Base-by-base conservation (phyloP, 2,113 vertebrate species). In the Carollia perspicillata region DNA sequence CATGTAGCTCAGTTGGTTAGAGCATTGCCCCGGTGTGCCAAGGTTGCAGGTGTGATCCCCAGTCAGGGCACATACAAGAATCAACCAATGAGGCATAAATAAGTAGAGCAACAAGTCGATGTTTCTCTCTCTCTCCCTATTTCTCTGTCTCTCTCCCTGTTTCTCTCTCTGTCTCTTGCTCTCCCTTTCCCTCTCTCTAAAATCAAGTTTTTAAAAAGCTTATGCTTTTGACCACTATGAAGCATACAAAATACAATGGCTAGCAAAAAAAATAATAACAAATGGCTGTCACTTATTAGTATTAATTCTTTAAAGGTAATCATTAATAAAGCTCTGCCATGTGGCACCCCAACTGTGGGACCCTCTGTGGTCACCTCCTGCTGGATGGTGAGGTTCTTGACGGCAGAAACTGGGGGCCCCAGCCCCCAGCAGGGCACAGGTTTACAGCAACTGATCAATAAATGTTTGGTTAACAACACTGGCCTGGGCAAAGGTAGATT, bases 401-500 rank as follows among this genome's bases (percentile, higher is more conserved):
- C 22, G 42, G 23, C 30, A 81, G 44, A 75, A 58, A 66, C 53
- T 49, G 1, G 30, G 65, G 81, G 37, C 11, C 12, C n/a, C 28
- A 22, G 23, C 1, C 4, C 6, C n/a, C 47, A 30, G 14, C 4
- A 44, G 8, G 14, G 23, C n/a, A n/a, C 9, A 55, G 18, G 1
- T 74, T 60, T 74, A 42, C 6, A 63, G 33, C 37, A 71, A 22
- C 60, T 49, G 17, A 51, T 35, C 14, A 14, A 40, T 66, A 51
- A 33, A 51, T 68, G 28, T 92, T 55, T 87, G 53, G 47, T 33
- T 20, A 68, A 55, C 8, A 63, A 14, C 9, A 63, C 28, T 28
- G 60, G 28, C 26, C 5, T 63, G 28, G 60, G 28, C 60, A 63
- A 30, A 58, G 23, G 22, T 58, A 58, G 22, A 58, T 26, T 58